phyloP scores from a whole-genome alignment of 2,113 vertebrate genomes.

The Todiramphus saurophagus region DNA sequence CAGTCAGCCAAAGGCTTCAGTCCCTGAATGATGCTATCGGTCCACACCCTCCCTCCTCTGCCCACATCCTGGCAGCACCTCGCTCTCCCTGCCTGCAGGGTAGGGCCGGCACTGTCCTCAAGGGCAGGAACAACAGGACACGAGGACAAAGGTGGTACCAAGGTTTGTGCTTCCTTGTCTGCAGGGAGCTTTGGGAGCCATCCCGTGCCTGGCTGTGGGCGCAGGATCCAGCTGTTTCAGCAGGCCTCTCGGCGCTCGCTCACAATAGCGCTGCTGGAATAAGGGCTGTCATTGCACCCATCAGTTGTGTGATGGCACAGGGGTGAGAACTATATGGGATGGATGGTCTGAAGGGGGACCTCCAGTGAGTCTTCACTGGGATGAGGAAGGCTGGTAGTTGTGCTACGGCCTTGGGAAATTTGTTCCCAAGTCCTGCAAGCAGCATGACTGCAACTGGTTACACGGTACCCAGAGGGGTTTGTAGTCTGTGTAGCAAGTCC shows the following conservation, averaged over 20 bases:
- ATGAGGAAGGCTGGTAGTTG: rapidly evolving
- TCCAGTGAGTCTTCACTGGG: not conserved
- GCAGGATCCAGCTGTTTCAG: not conserved
- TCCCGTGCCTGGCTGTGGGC: rapidly evolving
- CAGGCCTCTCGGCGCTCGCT: rapidly evolving
- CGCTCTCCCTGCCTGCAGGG: not conserved
- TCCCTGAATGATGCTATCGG: not conserved
- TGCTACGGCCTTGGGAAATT: not conserved
- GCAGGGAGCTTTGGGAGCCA: not conserved
- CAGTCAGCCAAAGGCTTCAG: not conserved
- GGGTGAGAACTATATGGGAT: not conserved
- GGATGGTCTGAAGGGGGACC: not conserved
- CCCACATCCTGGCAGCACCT: not conserved
- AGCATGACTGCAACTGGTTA: not conserved
- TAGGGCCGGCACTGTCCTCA: not conserved
- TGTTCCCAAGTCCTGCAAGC: not conserved
- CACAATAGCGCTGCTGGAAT: not conserved
- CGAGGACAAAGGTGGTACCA: not conserved
- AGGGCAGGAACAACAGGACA: not conserved
- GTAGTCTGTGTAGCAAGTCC: not conserved
- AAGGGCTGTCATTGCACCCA: not conserved
- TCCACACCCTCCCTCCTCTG: not conserved
- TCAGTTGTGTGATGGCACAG: not conserved
- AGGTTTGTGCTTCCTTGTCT: not conserved
- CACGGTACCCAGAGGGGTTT: not conserved